These are phyloP conservation scores for Actenoides lindsayi DNA, from an alignment of 2,113 vertebrate genomes.

Conservation along the genomic window DNA sequence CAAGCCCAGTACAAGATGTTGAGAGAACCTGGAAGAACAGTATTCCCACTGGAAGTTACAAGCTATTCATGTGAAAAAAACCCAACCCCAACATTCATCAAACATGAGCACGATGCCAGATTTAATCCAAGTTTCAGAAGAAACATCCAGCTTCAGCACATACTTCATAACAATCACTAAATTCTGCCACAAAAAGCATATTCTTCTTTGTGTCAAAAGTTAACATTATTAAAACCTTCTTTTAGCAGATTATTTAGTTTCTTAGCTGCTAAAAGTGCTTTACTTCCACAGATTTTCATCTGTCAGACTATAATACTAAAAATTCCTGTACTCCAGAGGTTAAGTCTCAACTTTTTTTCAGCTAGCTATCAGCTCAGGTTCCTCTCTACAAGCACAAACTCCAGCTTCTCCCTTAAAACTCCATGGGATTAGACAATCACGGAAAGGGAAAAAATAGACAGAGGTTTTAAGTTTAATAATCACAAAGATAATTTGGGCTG, in stretches of 20 bases:
- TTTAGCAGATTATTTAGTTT: background rate
- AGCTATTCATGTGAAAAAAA: background rate
- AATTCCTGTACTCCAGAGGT: background rate
- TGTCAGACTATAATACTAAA: background rate
- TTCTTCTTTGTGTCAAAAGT: background rate
- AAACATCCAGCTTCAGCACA: conserved; percentile 7
- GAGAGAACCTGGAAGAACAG: conserved; percentile 20
- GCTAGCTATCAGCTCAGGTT: background rate
- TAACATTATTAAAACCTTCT: background rate
- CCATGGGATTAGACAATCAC: background rate
- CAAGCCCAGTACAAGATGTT: conserved; percentile 1
- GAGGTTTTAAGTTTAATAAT: background rate
- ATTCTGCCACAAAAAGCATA: background rate
- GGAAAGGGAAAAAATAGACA: background rate
- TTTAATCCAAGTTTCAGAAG: conserved; percentile 18
- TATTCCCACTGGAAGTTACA: conserved; percentile 31
- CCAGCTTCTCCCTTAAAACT: background rate
- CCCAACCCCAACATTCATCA: background rate
- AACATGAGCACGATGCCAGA: background rate
- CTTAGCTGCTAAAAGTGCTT: background rate
- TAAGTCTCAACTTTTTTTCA: background rate
- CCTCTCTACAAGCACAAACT: background rate
- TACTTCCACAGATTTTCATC: background rate
- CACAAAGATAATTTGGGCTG: background rate
- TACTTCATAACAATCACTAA: background rate